Conservation (phyloP, 2,797 vertebrate genomes). For the Acanthiza pusilla region DNA sequence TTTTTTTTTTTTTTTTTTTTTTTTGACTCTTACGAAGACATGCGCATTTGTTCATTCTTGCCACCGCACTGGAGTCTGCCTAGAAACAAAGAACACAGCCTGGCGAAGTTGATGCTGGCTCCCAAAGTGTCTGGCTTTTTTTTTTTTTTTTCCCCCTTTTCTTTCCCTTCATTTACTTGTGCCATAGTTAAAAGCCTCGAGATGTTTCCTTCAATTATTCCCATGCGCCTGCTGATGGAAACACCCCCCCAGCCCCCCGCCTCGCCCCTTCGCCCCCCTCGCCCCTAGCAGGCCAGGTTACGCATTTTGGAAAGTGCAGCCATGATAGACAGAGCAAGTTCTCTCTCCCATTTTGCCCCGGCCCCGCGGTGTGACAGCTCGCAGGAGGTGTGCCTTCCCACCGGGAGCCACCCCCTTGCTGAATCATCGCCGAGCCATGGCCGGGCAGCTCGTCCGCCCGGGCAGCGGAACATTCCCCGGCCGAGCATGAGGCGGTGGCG, state of each 20-base stretch:
- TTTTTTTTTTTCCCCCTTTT: not conserved
- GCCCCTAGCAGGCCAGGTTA: not conserved
- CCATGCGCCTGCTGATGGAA: not conserved
- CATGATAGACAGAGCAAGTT: conserved; percentile 40
- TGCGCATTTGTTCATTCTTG: conserved; percentile 47
- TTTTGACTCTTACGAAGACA: conserved; percentile 1
- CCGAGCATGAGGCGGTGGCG: not conserved
- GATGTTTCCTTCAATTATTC: not conserved
- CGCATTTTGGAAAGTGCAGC: not conserved
- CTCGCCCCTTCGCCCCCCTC: not conserved
- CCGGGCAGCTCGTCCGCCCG: not conserved
- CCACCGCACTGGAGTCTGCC: conserved; percentile 65
- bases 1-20: not conserved
- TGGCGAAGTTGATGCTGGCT: conserved; percentile 55
- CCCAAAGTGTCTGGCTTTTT: not conserved
- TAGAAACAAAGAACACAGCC: conserved; percentile 68
- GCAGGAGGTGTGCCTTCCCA: conserved; percentile 15
- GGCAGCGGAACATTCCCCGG: not conserved
- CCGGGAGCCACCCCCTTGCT: conserved; percentile 57
- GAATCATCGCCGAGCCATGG: conserved; percentile 52
- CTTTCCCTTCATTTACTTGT: not conserved
- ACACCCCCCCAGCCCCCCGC: accelerated
- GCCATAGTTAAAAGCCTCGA: not conserved
- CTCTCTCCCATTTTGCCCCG: not conserved
- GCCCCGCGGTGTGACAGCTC: conserved; percentile 20